Evolutionary conservation across 2,888 invertebrate species (phyloP), one percentile per base, ranked within the genome.

Genomic region (Copidosoma aretas): DNA sequence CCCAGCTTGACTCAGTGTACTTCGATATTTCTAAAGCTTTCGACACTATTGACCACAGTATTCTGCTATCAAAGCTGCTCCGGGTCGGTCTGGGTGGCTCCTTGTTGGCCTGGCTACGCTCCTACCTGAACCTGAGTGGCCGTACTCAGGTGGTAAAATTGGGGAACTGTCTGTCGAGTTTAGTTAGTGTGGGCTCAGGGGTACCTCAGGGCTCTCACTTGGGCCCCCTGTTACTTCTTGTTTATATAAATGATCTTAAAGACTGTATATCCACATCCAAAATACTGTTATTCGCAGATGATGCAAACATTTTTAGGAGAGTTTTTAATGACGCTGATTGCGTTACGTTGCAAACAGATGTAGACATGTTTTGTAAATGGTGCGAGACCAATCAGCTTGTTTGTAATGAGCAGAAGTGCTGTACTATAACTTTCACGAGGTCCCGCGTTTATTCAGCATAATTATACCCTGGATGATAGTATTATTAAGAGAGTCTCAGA

Each of bases 201-300:
- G 58, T 57, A 10, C 58, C 58, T 14, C 58, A 57, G 19, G 58
- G 58, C 12, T 57, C 58, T n/a, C 32, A 57, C 58, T 15, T 25
- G 10, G 58, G 58, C 15, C 58, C 58, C n/a, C 32, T 57, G 21
- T 25, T 57, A 12, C 25, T 57, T 57, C 15, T 22, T n/a, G 17
- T 57, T 19, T 25, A 24, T 57, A 57, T 57, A 12, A 57, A 57
- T 39, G 58, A 25, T 57, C 5, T 19, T 2, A 39, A n/a, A 14
- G n/a, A 15, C 5, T 12, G 10, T 25, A 2, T 57, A 25, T 12
- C 15, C 15, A 10, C 12, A 14, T 15, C 32, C 3, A 57, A 32
- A 57, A 3, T 41, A 32, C 32, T 57, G 17, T 25, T 57, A 57
- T 57, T 57, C 19, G 58, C 58, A n/a, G 58, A 57, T 25, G 58